Percentiles rank a stretch among this genome's conserved stretches.
These are phyloP conservation scores for Scaptomyza pallida DNA, from an alignment of 1,140 invertebrate genomes.

Conservation along the genomic window DNA sequence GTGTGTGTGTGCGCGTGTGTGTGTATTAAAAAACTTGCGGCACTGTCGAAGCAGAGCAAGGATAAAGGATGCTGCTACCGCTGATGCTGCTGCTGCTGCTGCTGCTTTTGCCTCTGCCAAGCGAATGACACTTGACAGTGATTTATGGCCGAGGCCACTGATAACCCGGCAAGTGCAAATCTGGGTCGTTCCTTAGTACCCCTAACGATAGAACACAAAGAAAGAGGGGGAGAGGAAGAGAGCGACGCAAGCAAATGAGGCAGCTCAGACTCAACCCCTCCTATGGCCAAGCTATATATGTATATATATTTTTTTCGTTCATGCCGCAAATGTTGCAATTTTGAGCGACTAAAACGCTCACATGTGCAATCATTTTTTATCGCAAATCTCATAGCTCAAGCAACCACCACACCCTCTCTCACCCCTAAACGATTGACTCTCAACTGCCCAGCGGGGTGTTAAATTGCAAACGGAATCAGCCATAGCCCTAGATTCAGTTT, in stretches of 20 bases:
- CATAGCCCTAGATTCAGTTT: too few relatives aligned
- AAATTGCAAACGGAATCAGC: constrained; percentile 63
- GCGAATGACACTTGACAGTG: constrained; percentile 84
- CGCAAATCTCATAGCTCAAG: constrained; percentile 60
- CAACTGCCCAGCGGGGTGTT: constrained; percentile 71
- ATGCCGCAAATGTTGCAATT: constrained; percentile 82
- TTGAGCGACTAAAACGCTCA: constrained; percentile 59
- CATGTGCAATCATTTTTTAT: constrained; percentile 82
- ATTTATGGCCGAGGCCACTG: constrained; percentile 80
- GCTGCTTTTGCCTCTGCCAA: constrained; percentile 26
- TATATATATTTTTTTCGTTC: constrained; percentile 51
- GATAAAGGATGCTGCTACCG: constrained; percentile 71
- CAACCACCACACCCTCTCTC: neutral
- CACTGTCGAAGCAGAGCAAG: constrained; percentile 46
- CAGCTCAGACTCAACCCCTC: constrained; percentile 9
- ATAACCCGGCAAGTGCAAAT: constrained; percentile 79
- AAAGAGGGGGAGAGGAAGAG: constrained; percentile 13
- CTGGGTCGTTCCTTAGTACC: constrained; percentile 36
- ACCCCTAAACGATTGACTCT: constrained; percentile 60
- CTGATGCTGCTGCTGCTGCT: too few relatives aligned
- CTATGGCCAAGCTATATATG: too few relatives aligned
- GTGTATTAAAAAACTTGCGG: constrained; percentile 56
- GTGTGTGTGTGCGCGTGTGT: constrained; percentile 24
- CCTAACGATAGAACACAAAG: neutral
- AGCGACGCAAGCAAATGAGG: neutral